Conservation (phyloP, 30 jellyfish, hydroid and myxozoan genomes). For the Rhopilema esculentum region DNA sequence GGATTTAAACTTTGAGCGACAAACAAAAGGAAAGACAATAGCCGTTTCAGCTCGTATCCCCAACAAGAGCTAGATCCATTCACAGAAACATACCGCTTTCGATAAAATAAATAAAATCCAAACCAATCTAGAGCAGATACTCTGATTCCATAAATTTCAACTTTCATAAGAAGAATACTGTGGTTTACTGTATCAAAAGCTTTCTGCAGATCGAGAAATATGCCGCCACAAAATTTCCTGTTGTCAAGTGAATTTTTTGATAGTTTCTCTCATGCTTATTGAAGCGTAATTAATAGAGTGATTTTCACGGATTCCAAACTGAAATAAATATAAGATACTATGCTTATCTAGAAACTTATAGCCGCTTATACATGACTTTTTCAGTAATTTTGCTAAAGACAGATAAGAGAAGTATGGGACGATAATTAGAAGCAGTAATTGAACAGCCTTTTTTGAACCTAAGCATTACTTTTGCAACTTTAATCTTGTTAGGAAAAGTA, state of each 20-base stretch:
- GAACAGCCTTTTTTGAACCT: not conserved
- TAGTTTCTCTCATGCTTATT: slow-evolving; percentile 5
- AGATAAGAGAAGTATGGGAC: slow-evolving; percentile 30
- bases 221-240: slow-evolving; percentile 2
- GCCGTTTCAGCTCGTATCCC: too few species aligned
- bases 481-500: too few species aligned
- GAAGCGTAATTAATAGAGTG: not conserved
- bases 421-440: not conserved
- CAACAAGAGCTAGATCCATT: not conserved
- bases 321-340: not conserved
- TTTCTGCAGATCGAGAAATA: slow-evolving; percentile 22
- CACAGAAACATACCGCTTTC: slow-evolving; percentile 40
- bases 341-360: slow-evolving; percentile 14
- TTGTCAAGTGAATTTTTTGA: not conserved
- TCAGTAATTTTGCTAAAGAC: slow-evolving; percentile 31
- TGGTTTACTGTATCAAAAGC: slow-evolving; percentile 45
- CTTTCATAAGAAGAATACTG: slow-evolving; percentile 9
- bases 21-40: too few species aligned
- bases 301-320: slow-evolving; percentile 34
- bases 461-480: too few species aligned
- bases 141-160: slow-evolving; percentile 44
- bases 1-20: too few species aligned
- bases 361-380: slow-evolving; percentile 1
- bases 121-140: slow-evolving; percentile 34
- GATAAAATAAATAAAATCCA: not conserved